These are phyloP conservation scores for Nesometra sesokonis DNA, from an alignment of 35 echinoderm and acorn worm genomes.

Conservation along the genomic window DNA sequence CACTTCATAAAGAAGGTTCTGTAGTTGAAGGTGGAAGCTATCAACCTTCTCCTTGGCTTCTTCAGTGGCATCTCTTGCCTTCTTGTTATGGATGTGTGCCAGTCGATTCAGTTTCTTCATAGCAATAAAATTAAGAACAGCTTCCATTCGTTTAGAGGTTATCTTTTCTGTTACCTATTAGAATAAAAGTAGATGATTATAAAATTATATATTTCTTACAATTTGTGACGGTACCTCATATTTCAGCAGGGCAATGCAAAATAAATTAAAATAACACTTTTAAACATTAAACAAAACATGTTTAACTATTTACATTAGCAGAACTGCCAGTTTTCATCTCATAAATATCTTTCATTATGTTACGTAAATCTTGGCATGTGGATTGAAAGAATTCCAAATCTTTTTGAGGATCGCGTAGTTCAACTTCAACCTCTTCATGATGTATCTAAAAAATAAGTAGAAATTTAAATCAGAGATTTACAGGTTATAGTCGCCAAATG, in stretches of 20 bases:
- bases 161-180: constrained; percentile 4
- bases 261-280: too few species aligned
- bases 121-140: constrained; percentile 64
- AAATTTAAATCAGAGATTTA: too few species aligned
- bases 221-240: too few species aligned
- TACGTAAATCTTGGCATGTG: constrained; percentile 16
- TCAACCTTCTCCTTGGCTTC: constrained; percentile 80
- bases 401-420: constrained; percentile 30
- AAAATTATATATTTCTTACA: too few species aligned
- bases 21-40: constrained; percentile 80
- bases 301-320: constrained; percentile 1
- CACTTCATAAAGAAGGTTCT: constrained; percentile 96
- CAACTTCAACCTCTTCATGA: constrained; percentile 58
- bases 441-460: constrained; percentile 3
- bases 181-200: not conserved
- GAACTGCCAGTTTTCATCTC: not conserved
- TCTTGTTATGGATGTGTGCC: constrained; percentile 79
- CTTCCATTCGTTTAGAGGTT: constrained; percentile 49
- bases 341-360: constrained; percentile 50
- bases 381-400: constrained; percentile 41
- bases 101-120: constrained; percentile 94
- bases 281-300: too few species aligned
- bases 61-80: constrained; percentile 72
- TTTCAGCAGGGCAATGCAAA: too few species aligned
- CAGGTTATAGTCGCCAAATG: too few species aligned